These are phyloP conservation scores for Phyllopteryx taeniolatus DNA, from an alignment of 2,113 vertebrate genomes.

Conservation along the genomic window DNA sequence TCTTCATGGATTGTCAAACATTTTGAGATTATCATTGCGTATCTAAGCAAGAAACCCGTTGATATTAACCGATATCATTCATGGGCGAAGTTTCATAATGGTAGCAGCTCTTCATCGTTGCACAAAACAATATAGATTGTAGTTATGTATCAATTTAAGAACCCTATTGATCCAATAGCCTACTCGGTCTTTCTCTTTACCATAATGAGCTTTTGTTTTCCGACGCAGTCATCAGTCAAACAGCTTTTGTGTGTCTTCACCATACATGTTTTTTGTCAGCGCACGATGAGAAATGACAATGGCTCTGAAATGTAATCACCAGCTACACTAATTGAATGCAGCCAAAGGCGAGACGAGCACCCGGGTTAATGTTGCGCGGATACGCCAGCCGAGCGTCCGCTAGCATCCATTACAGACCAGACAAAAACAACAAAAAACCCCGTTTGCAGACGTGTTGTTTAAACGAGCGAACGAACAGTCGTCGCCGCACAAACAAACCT, in stretches of 20 bases:
- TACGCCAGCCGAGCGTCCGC: constrained; percentile 46
- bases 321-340: constrained; percentile 52
- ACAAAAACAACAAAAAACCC: constrained; percentile 36
- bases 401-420: constrained; percentile 55
- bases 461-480: constrained; percentile 30
- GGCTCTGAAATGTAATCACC: constrained; percentile 54
- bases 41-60: too few species aligned
- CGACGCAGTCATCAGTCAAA: not conserved
- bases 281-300: constrained; percentile 40
- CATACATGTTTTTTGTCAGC: not conserved
- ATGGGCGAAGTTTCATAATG: too few species aligned
- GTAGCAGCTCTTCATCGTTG: too few species aligned
- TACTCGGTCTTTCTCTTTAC: not conserved
- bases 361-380: constrained; percentile 58
- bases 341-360: constrained; percentile 49
- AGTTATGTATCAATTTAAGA: not conserved
- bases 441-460: constrained; percentile 33
- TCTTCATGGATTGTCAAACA: too few species aligned
- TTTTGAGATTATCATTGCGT: too few species aligned
- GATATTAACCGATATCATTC: too few species aligned
- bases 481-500: constrained; percentile 49
- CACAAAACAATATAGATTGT: not conserved
- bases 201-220: constrained; percentile 1
- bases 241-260: not conserved
- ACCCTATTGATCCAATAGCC: not conserved